These are phyloP conservation scores for Motacilla tschutschensis DNA, from an alignment of 2,113 vertebrate genomes.

Conservation along the genomic window DNA sequence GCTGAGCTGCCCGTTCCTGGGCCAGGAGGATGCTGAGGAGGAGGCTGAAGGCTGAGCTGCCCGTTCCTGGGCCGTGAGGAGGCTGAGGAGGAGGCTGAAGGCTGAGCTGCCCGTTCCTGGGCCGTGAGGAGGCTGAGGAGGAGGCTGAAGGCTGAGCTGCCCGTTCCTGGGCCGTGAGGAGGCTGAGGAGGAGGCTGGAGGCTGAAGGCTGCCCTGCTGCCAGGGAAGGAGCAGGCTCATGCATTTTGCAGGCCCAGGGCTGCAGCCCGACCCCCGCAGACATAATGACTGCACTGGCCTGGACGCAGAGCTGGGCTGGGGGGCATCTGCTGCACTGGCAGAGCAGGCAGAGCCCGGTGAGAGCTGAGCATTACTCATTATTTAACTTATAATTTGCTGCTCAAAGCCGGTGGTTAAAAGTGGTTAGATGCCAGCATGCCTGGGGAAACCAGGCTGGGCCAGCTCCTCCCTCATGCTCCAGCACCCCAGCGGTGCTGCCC, in stretches of 20 bases:
- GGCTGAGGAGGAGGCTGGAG: neutral
- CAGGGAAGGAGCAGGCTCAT: neutral
- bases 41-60: too few relatives aligned
- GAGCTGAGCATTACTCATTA: neutral
- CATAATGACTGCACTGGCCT: neutral
- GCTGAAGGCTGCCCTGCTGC: neutral
- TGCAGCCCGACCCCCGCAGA: neutral
- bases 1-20: too few relatives aligned
- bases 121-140: neutral
- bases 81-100: neutral
- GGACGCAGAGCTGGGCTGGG: neutral
- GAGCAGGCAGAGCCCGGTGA: neutral
- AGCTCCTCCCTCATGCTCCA: neutral
- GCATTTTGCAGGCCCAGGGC: neutral
- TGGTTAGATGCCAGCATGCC: constrained; percentile 14
- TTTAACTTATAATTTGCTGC: constrained; percentile 4
- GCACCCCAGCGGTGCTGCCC: neutral
- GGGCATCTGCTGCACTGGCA: neutral
- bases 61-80: neutral
- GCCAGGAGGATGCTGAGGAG: too few relatives aligned
- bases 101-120: neutral
- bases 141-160: neutral
- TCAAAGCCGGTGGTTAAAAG: neutral
- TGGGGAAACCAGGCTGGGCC: neutral
- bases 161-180: rapidly evolving